These are phyloP conservation scores for Drosophila triauraria DNA, from an alignment of 1,140 invertebrate genomes.

Conservation along the genomic window DNA sequence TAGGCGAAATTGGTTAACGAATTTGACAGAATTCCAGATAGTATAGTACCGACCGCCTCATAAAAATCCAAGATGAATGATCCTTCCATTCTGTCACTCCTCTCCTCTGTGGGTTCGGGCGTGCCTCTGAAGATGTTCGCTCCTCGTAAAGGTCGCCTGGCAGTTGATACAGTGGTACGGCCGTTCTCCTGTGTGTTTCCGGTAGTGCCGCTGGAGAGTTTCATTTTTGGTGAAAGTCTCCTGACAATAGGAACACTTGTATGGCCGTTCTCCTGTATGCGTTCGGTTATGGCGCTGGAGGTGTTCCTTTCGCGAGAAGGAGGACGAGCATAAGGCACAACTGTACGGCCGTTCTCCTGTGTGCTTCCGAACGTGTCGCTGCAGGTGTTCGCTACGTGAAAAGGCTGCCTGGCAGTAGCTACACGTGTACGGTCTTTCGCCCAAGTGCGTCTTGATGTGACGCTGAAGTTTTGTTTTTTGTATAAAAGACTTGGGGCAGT, in stretches of 20 bases:
- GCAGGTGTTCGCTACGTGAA: constrained; percentile 8
- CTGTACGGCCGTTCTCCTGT: constrained; percentile 5
- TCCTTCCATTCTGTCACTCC: not conserved
- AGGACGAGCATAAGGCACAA: not conserved
- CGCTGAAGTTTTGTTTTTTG: constrained; percentile 7
- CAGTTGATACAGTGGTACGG: not conserved
- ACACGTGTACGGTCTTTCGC: constrained; percentile 2
- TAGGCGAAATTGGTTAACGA: not conserved
- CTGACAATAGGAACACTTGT: not conserved
- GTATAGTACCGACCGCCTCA: not conserved
- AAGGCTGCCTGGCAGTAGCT: constrained; percentile 7
- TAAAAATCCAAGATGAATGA: not conserved
- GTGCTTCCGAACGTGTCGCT: constrained; percentile 6
- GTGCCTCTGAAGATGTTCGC: constrained; percentile 8
- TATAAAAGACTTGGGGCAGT: not conserved
- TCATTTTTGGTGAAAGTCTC: constrained; percentile 1
- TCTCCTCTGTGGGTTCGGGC: not conserved
- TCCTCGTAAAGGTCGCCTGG: not conserved
- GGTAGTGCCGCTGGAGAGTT: not conserved
- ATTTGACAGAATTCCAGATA: not conserved
- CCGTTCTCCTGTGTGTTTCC: constrained; percentile 1
- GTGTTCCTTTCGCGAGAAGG: constrained; percentile 5
- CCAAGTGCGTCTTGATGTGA: constrained; percentile 2
- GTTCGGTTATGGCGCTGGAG: constrained; percentile 2
- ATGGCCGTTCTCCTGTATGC: constrained; percentile 3